Conservation (phyloP, 2,113 vertebrate genomes). For the Chascanopsetta lugubris region DNA sequence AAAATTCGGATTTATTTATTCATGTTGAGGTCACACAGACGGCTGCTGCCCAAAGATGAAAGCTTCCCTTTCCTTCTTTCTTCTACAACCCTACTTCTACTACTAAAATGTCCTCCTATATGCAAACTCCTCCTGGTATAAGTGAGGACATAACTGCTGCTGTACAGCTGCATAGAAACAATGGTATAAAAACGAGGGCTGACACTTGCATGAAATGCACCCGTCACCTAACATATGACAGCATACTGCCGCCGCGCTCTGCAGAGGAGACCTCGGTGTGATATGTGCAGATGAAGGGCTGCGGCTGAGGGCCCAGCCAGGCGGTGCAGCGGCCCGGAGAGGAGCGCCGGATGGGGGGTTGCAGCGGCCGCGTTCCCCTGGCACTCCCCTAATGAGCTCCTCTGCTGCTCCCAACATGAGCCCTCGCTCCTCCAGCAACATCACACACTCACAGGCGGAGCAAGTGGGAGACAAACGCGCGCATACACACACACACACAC, state of each 20-base stretch:
- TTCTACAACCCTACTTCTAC: background rate
- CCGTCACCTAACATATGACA: constrained; percentile 45
- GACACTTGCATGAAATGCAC: constrained; percentile 38
- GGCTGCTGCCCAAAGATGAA: background rate
- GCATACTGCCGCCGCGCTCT: constrained; percentile 32
- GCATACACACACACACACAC: constrained; percentile 8
- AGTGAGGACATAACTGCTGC: no score
- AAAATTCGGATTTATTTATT: constrained; percentile 7
- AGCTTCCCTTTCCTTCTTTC: background rate
- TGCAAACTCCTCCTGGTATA: no score
- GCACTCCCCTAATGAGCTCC: constrained; percentile 73
- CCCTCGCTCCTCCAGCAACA: constrained; percentile 61
- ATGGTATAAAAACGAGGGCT: constrained; percentile 14
- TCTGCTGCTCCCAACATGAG: constrained; percentile 63
- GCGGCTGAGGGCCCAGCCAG: constrained; percentile 56
- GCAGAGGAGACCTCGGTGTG: constrained; percentile 35
- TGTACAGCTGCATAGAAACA: background rate
- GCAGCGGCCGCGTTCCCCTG: constrained; percentile 60
- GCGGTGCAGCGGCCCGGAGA: constrained; percentile 54
- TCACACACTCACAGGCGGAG: constrained; percentile 41
- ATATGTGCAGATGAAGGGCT: constrained; percentile 67
- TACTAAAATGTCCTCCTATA: background rate
- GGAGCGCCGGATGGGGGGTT: constrained; percentile 48
- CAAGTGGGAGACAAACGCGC: constrained; percentile 2
- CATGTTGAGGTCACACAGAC: background rate